Base-by-base conservation (phyloP, 2,113 vertebrate genomes). In the Gallinago undulata region DNA sequence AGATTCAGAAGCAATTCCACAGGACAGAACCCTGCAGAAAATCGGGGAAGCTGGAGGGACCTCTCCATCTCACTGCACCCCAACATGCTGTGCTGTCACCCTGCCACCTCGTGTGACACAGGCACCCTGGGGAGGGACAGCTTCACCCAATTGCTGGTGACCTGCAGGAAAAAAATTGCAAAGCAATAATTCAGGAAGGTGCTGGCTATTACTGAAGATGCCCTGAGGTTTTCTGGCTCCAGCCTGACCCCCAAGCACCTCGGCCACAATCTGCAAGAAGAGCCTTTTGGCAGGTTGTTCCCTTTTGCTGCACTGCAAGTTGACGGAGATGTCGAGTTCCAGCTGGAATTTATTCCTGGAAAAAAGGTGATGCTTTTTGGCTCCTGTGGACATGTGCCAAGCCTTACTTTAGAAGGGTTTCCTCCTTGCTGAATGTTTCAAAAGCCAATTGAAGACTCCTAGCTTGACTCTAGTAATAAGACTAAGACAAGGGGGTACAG, bases 101-200 rank as follows among this genome's bases (percentile, higher is more conserved):
- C 69, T 60, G 16, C 43, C 73, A 63, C 43, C 69, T 35, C 0
- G 2, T 13, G 55, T 3, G 3, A 51, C 1, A 14, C 33, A 28
- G 53, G 31, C 31, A 64, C 33, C 21, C 79, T 51, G 19, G 18
- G 30, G 27, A 79, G 69, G 48, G n/a, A 88, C 39, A n/a, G 15
- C 8, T 73, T 64, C 14, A 78, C 19, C n/a, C 83, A 41, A 0
- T 10, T 27, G 33, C 35, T 51, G 0, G 0, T 43, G 48, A 68
- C 30, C 13, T 30, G 62, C 35, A 62, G 62, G 33, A 80, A 50
- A 11, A 70, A 81, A 83, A 48, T 33, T 67, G 60, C 24, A 53
- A 70, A n/a, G 51, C 67, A 51, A 45, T 33, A 72, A 59, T 18
- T 17, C 43, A 67, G 57, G 53, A 73, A 68, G 43, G 39, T 63